Conservation (phyloP, 2,113 vertebrate species). For the Elgaria multicarinata region DNA sequence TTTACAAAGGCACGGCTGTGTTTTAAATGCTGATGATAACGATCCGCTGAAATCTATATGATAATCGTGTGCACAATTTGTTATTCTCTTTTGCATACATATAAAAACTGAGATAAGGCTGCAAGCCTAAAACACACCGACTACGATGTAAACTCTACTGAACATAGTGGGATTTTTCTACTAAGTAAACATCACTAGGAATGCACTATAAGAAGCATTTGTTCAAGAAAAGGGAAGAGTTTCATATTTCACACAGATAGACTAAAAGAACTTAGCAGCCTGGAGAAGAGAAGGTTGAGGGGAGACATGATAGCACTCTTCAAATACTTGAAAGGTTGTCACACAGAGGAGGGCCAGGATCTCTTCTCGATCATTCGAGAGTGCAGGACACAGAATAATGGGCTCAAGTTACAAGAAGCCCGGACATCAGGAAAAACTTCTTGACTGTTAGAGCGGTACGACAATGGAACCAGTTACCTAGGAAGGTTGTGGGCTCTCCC, state of each 20-base stretch:
- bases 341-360: no score
- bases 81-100: slow-evolving; percentile 14
- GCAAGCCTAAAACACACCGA: not conserved
- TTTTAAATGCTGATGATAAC: slow-evolving; percentile 23
- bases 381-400: no score
- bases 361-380: no score
- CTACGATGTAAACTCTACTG: not conserved
- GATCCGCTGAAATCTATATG: slow-evolving; percentile 22
- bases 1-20: slow-evolving; percentile 34
- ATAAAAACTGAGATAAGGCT: not conserved
- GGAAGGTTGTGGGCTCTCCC: no score
- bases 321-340: no score
- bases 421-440: no score
- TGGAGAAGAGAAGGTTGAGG: no score
- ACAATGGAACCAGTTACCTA: no score
- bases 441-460: no score
- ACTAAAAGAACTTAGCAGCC: no score
- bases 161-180: not conserved
- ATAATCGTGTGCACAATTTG: slow-evolving; percentile 10
- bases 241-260: not conserved
- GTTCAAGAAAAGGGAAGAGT: not conserved
- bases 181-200: not conserved
- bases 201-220: not conserved
- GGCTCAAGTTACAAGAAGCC: no score
- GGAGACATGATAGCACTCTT: no score